Conservation (phyloP, 2,888 invertebrate genomes). For the Orthosia gracilis region DNA sequence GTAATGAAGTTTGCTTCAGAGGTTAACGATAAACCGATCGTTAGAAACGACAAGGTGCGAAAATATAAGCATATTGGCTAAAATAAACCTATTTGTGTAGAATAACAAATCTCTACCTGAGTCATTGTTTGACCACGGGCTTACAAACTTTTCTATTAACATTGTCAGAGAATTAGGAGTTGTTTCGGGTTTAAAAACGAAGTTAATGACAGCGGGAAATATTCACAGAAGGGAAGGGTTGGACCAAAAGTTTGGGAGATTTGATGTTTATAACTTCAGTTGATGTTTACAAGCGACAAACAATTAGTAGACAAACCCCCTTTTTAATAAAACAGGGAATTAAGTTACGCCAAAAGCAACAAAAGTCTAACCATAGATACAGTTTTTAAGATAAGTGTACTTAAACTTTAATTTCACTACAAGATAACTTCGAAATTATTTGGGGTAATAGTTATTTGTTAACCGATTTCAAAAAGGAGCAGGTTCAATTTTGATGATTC, state of each 20-base stretch:
- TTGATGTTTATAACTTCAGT: slow-evolving; percentile 40
- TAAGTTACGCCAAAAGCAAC: not conserved
- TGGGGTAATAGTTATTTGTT: too few species aligned
- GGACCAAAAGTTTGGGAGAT: slow-evolving; percentile 17
- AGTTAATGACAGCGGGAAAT: slow-evolving; percentile 50
- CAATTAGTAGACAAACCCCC: slow-evolving; percentile 15
- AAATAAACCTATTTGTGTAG: slow-evolving; percentile 20
- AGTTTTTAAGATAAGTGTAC: not conserved
- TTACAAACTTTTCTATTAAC: slow-evolving; percentile 34
- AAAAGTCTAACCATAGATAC: not conserved
- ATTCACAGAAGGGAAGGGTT: slow-evolving; percentile 44
- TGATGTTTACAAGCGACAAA: slow-evolving; percentile 23
- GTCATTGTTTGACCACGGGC: slow-evolving; percentile 38
- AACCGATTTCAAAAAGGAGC: too few species aligned
- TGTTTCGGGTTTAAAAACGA: slow-evolving; percentile 49
- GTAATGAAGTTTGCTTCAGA: slow-evolving; percentile 54
- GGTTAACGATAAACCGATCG: slow-evolving; percentile 40
- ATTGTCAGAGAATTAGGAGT: slow-evolving; percentile 49
- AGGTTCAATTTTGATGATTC: too few species aligned
- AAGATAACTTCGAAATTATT: too few species aligned
- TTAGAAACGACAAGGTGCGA: slow-evolving; percentile 23
- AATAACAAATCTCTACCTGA: slow-evolving; percentile 25
- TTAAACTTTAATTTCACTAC: too few species aligned
- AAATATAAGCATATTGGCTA: slow-evolving; percentile 29
- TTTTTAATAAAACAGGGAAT: slow-evolving; percentile 5